These are phyloP conservation scores for Bembecia ichneumoniformis DNA, from an alignment of 2,888 invertebrate genomes.

Conservation along the genomic window DNA sequence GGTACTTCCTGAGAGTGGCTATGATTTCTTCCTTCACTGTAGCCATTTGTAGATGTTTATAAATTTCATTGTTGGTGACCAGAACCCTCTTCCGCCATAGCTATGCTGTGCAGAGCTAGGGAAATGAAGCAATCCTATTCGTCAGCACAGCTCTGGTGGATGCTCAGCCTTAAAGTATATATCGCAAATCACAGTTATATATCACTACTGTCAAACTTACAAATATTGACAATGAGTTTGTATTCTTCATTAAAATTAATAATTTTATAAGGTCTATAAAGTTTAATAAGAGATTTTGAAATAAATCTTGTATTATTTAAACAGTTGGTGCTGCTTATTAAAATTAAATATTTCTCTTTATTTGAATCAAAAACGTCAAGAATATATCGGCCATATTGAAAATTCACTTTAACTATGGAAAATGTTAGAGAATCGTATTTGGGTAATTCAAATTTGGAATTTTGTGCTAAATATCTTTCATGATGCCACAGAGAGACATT, in stretches of 20 bases:
- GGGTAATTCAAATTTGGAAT: conserved; percentile 51
- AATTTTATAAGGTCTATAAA: conserved; percentile 45
- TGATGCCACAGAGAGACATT: conserved; percentile 67
- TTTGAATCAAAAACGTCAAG: conserved; percentile 31
- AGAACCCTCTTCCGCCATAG: too few relatives aligned
- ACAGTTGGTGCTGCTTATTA: conserved; percentile 36
- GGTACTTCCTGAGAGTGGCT: too few relatives aligned
- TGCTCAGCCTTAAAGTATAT: too few relatives aligned
- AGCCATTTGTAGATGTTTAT: too few relatives aligned
- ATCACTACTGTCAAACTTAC: conserved; percentile 46
- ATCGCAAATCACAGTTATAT: too few relatives aligned
- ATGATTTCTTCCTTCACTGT: too few relatives aligned
- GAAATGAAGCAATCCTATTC: too few relatives aligned
- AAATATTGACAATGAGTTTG: conserved; percentile 47
- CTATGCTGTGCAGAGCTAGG: too few relatives aligned
- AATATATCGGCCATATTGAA: conserved; percentile 44
- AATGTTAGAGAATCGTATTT: conserved; percentile 36
- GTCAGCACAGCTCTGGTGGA: too few relatives aligned
- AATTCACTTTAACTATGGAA: conserved; percentile 31
- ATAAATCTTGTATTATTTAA: conserved; percentile 26
- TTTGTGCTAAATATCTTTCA: conserved; percentile 59
- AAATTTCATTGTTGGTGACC: too few relatives aligned
- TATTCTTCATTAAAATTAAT: conserved; percentile 21
- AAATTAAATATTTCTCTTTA: conserved; percentile 28
- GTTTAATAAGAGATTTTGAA: conserved; percentile 29